Evolutionary conservation across 53 echinoderm and acorn worm species (phyloP).

Genomic region (Patiria pectinifera): DNA sequence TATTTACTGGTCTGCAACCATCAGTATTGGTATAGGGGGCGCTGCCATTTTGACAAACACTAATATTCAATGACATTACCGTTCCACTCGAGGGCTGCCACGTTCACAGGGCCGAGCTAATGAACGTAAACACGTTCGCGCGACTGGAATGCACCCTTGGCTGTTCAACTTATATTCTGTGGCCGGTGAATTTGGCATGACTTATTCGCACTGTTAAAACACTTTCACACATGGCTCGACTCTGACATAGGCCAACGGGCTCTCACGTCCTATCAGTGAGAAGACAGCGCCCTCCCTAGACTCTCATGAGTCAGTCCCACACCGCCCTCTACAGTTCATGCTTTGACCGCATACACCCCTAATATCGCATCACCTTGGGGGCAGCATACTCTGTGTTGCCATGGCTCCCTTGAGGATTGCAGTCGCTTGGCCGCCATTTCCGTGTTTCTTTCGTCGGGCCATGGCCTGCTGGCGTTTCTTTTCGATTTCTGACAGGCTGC

Average conservation of each 20-base stretch:
- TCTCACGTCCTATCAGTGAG: neutral
- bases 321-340: neutral
- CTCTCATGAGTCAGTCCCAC: neutral
- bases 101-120: no score
- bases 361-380: neutral
- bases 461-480: constrained; percentile 70
- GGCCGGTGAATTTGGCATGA: no score
- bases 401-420: neutral
- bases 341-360: neutral
- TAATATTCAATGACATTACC: no score
- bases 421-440: neutral
- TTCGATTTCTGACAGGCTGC: constrained; percentile 71
- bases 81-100: no score
- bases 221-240: neutral
- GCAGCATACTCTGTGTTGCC: neutral
- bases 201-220: no score
- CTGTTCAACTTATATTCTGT: no score
- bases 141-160: no score
- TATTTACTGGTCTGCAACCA: no score
- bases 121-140: no score
- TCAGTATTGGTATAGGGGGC: no score
- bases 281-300: neutral
- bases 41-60: no score
- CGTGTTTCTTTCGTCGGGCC: constrained; percentile 54
- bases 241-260: neutral